phyloP scores from a whole-genome alignment of 2,113 vertebrate species.

The Malurus alboscapulatus region DNA sequence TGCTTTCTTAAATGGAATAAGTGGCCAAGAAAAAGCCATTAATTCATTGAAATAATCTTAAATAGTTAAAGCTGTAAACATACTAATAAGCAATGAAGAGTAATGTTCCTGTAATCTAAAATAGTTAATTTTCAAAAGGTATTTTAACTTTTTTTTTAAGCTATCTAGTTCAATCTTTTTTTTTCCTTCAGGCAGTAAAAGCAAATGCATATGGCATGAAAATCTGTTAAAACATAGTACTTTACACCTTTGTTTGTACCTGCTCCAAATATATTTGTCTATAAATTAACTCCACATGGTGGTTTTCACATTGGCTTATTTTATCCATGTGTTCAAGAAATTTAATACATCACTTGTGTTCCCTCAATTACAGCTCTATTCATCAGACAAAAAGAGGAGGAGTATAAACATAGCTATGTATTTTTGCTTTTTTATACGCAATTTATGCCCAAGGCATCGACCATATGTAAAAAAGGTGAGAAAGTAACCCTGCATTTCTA shows the following conservation, averaged over 20 bases:
- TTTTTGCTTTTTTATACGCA: neutral
- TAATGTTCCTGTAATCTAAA: neutral
- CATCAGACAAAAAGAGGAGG: neutral
- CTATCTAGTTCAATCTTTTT: neutral
- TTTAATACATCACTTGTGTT: conserved; percentile 33
- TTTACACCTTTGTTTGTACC: conserved; percentile 73
- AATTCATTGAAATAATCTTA: neutral
- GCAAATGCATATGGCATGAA: conserved; percentile 70
- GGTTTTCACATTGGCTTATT: conserved; percentile 61
- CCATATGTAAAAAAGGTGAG: neutral
- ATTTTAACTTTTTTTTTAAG: conserved; percentile 38
- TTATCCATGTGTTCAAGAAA: conserved; percentile 61
- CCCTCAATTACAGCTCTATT: conserved; percentile 10
- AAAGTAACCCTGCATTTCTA: neutral
- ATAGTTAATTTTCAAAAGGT: conserved; percentile 11
- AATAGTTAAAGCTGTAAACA: neutral
- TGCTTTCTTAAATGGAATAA: neutral
- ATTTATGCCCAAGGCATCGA: neutral
- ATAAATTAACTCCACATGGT: conserved; percentile 71
- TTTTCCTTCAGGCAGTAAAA: conserved; percentile 42
- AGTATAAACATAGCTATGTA: neutral
- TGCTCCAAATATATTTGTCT: conserved; percentile 72
- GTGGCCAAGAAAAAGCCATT: neutral
- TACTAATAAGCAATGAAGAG: neutral
- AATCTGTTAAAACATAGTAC: conserved; percentile 70